phyloP scores from a whole-genome alignment of 37 sponge, comb jelly and placozoan genomes.

The Chondrilla cf. caribensis region DNA sequence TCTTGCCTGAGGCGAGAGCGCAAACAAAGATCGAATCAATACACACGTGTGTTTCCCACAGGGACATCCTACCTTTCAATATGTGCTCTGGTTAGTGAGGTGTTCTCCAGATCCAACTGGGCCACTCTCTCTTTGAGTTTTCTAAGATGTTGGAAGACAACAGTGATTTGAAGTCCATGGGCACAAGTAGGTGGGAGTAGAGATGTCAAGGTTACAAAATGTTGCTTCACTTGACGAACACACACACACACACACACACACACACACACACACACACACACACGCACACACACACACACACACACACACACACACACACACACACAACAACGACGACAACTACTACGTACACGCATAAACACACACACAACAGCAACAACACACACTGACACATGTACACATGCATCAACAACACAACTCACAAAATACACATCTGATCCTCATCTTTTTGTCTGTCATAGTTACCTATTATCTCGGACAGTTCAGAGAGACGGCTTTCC shows the following conservation, averaged over 20 bases:
- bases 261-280: too few species aligned
- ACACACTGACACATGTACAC: neutral
- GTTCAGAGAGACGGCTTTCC: conserved; percentile 56
- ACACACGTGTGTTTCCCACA: too few species aligned
- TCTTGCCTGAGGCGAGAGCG: conserved; percentile 28
- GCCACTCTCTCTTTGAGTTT: conserved; percentile 56
- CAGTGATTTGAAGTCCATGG: too few species aligned
- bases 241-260: too few species aligned
- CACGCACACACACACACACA: too few species aligned
- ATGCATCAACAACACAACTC: conserved; percentile 17
- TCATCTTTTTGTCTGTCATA: conserved; percentile 51
- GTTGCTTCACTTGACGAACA: too few species aligned
- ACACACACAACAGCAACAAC: neutral
- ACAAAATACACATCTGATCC: conserved; percentile 43
- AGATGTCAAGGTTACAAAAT: too few species aligned
- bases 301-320: too few species aligned
- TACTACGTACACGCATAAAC: too few species aligned
- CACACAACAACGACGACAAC: too few species aligned
- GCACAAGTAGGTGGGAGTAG: too few species aligned
- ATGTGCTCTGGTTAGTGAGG: conserved; percentile 43
- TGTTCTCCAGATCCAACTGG: conserved; percentile 64
- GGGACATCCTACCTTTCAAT: conserved; percentile 44
- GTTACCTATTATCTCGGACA: conserved; percentile 58
- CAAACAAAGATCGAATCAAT: neutral
- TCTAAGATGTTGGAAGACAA: neutral